Evolutionary conservation across 2,888 invertebrate genomes (phyloP).

Genomic region (Chymomyza fuscimana): DNA sequence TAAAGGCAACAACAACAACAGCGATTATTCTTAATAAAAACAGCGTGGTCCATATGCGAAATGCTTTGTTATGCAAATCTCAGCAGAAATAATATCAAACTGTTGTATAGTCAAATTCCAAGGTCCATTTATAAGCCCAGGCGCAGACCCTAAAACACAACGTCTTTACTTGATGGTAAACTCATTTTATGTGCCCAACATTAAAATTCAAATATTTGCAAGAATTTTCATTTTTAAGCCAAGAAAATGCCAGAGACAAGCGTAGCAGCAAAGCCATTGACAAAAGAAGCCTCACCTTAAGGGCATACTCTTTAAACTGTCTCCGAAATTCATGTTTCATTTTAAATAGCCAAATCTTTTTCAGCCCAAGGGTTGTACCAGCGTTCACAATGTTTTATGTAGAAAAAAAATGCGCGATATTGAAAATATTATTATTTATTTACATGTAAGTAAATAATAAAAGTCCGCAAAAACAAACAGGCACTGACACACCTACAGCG

Average conservation of each 20-base stretch:
- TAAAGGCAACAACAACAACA: conserved; percentile 4
- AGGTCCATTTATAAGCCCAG: conserved; percentile 43
- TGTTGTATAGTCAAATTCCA: conserved; percentile 36
- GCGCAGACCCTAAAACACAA: neutral
- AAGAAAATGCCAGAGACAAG: neutral
- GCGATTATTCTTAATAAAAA: conserved; percentile 22
- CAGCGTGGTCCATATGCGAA: conserved; percentile 14
- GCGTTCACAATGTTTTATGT: neutral
- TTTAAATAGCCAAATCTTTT: conserved; percentile 32
- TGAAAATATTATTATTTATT: conserved; percentile 50
- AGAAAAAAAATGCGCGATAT: conserved; percentile 17
- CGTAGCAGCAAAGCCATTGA: conserved; percentile 11
- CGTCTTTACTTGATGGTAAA: neutral
- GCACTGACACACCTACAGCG: conserved; percentile 9
- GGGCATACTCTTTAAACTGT: conserved; percentile 29
- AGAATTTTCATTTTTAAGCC: conserved; percentile 33
- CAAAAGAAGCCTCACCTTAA: conserved; percentile 15
- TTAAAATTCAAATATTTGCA: conserved; percentile 48
- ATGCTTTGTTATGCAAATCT: conserved; percentile 67
- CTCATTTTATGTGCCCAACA: conserved; percentile 32
- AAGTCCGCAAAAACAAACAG: neutral
- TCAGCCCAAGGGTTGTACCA: conserved; percentile 11
- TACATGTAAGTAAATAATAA: conserved; percentile 31
- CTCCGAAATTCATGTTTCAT: neutral
- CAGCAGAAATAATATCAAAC: conserved; percentile 45